Percentiles rank a stretch among this genome's conserved stretches.
These are phyloP conservation scores for Gymnothorax javanicus DNA, from an alignment of 2,797 vertebrate species.

Conservation along the genomic window DNA sequence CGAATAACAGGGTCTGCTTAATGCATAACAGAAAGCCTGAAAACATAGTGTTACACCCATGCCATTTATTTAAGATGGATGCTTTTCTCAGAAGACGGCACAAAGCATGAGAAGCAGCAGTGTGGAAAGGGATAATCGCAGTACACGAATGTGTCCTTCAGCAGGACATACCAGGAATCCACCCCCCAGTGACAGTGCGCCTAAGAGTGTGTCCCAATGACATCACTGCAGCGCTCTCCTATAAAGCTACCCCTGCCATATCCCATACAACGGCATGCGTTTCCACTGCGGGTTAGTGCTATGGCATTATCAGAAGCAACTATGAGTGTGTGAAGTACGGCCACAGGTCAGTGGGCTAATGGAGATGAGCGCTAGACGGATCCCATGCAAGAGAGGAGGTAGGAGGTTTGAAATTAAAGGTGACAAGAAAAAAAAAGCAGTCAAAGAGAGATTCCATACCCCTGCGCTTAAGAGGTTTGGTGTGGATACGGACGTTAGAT, in stretches of 20 bases:
- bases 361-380: constrained; percentile 55
- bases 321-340: constrained; percentile 58
- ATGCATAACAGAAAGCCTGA: neutral
- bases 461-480: constrained; percentile 81
- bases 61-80: neutral
- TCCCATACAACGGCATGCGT: neutral
- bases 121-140: neutral
- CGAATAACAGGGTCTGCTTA: neutral
- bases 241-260: neutral
- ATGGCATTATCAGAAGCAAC: constrained; percentile 62
- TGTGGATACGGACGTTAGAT: constrained; percentile 79
- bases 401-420: neutral
- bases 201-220: neutral
- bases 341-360: constrained; percentile 29
- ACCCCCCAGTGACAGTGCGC: neutral
- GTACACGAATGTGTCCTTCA: neutral
- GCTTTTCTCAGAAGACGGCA: neutral
- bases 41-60: no score
- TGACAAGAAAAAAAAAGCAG: constrained; percentile 56
- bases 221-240: neutral
- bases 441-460: constrained; percentile 73
- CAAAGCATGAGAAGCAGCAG: neutral
- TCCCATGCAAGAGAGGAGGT: constrained; percentile 61
- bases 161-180: neutral
- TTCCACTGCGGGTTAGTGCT: constrained; percentile 42